These are phyloP conservation scores for Anomalospiza imberbis DNA, from an alignment of 2,797 vertebrate genomes.

Conservation along the genomic window DNA sequence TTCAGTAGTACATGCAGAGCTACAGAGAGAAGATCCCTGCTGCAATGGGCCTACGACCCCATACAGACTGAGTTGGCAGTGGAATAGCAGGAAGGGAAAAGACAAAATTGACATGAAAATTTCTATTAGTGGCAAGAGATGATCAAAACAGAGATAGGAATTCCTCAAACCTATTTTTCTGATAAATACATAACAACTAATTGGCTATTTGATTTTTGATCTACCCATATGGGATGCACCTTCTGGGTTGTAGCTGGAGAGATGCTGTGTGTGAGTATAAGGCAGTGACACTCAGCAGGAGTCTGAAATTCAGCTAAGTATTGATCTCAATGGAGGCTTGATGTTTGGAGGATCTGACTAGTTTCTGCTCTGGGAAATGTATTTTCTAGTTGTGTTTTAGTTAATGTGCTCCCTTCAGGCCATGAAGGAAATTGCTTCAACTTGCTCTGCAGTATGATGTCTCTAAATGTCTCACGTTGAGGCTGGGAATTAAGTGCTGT, in stretches of 20 bases:
- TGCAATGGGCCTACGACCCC: background rate
- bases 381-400: background rate
- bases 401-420: background rate
- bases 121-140: background rate
- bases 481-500: background rate
- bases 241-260: background rate
- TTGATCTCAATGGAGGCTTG: fast-evolving
- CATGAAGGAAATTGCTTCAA: background rate
- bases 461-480: background rate
- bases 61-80: background rate
- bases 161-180: background rate
- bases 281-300: background rate
- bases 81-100: background rate
- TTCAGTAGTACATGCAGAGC: background rate
- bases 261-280: background rate
- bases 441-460: background rate
- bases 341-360: background rate
- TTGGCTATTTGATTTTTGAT: background rate
- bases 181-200: background rate
- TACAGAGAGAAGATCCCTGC: background rate
- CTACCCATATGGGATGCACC: background rate
- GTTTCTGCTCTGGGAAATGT: background rate
- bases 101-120: background rate
- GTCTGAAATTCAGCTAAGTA: background rate
- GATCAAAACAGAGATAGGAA: background rate